Conservation (phyloP, 2,888 invertebrate species). For the Mesoligia furuncula region DNA sequence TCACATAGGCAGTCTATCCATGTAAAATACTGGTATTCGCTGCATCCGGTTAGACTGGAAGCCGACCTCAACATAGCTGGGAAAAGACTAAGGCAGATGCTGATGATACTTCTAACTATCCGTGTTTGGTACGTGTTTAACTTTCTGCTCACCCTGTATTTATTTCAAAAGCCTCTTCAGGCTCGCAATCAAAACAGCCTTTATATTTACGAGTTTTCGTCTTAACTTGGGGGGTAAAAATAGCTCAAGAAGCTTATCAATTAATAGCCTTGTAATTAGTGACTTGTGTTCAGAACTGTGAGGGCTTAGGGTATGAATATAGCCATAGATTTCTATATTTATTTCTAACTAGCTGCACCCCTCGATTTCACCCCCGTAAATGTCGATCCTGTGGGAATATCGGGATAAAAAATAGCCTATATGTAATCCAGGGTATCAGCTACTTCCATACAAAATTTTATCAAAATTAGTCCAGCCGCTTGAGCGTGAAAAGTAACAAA, state of each 20-base stretch:
- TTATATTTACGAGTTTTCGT: constrained; percentile 52
- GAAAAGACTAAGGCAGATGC: neutral
- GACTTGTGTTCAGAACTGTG: constrained; percentile 48
- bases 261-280: constrained; percentile 59
- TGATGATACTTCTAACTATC: neutral
- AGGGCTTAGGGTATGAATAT: constrained; percentile 42
- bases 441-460: too few species aligned
- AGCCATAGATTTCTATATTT: neutral
- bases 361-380: too few species aligned
- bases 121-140: neutral
- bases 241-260: constrained; percentile 51
- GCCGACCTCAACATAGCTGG: neutral
- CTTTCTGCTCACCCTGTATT: neutral
- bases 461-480: too few species aligned
- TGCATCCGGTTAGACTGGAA: neutral
- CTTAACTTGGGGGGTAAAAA: constrained; percentile 50
- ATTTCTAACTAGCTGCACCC: too few species aligned
- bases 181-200: constrained; percentile 37
- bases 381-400: too few species aligned
- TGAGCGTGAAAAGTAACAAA: too few species aligned
- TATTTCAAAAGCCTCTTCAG: constrained; percentile 12
- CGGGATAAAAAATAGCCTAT: too few species aligned
- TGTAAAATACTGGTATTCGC: neutral
- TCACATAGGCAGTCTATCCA: neutral
- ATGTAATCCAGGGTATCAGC: too few species aligned